These are phyloP conservation scores for Cephalotes varians DNA, from an alignment of 2,888 invertebrate genomes.

Conservation along the genomic window DNA sequence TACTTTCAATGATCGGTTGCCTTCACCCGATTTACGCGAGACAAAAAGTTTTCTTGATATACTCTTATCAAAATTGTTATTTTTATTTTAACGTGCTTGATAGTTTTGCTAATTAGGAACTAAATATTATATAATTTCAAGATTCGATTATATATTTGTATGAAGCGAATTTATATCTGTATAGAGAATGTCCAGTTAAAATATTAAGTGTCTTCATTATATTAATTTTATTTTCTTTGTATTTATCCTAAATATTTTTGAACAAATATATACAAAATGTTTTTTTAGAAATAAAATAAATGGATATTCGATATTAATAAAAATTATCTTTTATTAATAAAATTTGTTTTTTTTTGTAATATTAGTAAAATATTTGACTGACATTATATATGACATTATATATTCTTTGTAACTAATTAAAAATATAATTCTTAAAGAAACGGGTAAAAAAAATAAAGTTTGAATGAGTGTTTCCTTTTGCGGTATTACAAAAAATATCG, in stretches of 20 bases:
- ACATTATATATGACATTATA: neutral
- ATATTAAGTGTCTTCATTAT: neutral
- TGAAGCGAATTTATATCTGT: neutral
- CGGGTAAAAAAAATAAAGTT: neutral
- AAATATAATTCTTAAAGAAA: neutral
- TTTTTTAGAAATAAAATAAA: neutral
- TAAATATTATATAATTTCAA: neutral
- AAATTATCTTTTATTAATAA: neutral
- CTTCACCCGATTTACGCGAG: slow-evolving; percentile 70
- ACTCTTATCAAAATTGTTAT: slow-evolving; percentile 37
- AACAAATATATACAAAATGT: neutral
- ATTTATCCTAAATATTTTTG: neutral
- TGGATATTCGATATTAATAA: neutral
- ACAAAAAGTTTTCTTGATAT: slow-evolving; percentile 58
- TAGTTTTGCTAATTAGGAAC: neutral
- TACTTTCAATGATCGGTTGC: slow-evolving; percentile 70
- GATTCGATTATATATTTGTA: neutral
- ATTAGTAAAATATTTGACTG: neutral
- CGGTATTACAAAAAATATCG: neutral
- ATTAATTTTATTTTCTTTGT: neutral
- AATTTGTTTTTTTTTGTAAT: neutral
- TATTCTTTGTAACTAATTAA: neutral
- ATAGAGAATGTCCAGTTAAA: neutral
- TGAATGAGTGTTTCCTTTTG: neutral
- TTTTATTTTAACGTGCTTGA: neutral